phyloP scores from a whole-genome alignment of 2,113 vertebrate species.

The Egretta garzetta region DNA sequence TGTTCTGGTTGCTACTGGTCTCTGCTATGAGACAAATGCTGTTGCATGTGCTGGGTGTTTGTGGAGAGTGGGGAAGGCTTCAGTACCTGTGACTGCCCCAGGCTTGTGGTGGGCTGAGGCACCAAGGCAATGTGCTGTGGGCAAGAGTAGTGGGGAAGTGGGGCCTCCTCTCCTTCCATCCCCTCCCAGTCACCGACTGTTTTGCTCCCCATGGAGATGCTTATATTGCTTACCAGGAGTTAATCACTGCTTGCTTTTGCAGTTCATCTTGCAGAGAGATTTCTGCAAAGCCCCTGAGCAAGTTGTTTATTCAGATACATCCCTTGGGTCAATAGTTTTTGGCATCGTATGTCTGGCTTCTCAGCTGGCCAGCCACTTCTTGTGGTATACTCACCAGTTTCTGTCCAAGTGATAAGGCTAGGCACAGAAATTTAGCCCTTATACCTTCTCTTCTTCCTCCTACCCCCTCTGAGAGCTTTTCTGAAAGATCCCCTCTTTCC shows the following conservation, averaged over 20 bases:
- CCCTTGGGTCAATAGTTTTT: not conserved
- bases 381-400: not conserved
- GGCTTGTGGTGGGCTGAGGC: not conserved
- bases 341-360: not conserved
- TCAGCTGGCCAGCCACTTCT: not conserved
- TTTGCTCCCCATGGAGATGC: not conserved
- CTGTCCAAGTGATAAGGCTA: not conserved
- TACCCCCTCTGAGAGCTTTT: fast-evolving
- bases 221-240: not conserved
- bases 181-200: fast-evolving
- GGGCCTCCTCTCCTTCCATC: not conserved
- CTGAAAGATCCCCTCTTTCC: not conserved
- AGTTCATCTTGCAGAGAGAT: not conserved
- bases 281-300: not conserved
- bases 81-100: not conserved
- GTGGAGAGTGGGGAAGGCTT: not conserved
- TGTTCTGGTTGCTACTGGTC: not conserved
- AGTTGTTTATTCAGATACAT: not conserved
- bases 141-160: not conserved
- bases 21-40: not conserved
- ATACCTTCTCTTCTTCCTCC: not conserved
- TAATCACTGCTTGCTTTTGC: not conserved
- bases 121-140: not conserved
- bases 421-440: not conserved
- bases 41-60: not conserved